Evolutionary conservation across 37 sponge, comb jelly and placozoan genomes (phyloP).

Genomic region (Bolinopsis microptera): DNA sequence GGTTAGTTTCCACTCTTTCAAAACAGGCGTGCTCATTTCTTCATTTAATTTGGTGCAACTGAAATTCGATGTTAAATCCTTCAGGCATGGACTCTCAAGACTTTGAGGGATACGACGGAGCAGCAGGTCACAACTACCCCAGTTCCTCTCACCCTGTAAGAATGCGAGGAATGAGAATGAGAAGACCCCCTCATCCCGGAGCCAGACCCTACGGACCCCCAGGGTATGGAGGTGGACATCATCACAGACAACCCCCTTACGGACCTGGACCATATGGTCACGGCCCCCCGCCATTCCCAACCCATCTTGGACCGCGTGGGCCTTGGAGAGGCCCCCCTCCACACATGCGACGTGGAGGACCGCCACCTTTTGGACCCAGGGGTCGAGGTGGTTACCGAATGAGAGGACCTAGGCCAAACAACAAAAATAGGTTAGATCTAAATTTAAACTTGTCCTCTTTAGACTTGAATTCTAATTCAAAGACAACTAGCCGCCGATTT

Average conservation of each 20-base stretch:
- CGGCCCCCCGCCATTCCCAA: conserved; percentile 8
- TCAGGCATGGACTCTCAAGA: background rate
- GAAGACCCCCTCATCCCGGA: conserved; percentile 4
- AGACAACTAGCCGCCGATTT: background rate
- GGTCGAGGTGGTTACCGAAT: conserved; percentile 3
- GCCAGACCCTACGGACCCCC: background rate
- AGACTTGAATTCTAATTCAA: background rate
- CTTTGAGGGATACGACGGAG: conserved; percentile 56
- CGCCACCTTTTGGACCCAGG: conserved; percentile 24
- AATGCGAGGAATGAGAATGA: background rate
- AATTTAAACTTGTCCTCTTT: background rate
- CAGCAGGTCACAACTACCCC: conserved; percentile 6
- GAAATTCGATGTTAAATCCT: too few species aligned
- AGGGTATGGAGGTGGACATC: background rate
- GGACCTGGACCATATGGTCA: background rate
- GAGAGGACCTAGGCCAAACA: conserved; percentile 31
- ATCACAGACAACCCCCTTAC: background rate
- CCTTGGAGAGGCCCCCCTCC: conserved; percentile 42
- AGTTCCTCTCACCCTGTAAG: background rate
- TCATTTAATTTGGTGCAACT: too few species aligned
- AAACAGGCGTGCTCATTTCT: too few species aligned
- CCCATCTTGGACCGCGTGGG: background rate
- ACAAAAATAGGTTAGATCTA: conserved; percentile 1
- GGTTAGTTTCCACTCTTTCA: background rate
- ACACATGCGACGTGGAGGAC: conserved; percentile 21